Evolutionary conservation across 30 jellyfish, hydroid and myxozoan species (phyloP), one percentile per base, ranked within the genome.

Genomic region (Cassiopea andromeda): DNA sequence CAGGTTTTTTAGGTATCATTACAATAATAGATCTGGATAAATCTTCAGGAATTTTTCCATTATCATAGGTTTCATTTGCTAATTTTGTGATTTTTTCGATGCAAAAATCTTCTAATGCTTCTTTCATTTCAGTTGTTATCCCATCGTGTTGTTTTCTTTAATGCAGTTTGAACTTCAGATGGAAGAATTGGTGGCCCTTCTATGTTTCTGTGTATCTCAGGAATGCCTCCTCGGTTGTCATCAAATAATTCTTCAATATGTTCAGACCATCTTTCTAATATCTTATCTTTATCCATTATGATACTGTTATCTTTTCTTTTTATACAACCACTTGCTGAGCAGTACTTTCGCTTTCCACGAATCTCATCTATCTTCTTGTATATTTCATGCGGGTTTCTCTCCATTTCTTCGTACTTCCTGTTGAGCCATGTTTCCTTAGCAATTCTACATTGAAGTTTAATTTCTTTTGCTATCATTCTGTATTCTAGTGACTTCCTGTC

Each of bases 21-120:
- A 80, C 16, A 64, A 80, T 50, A 10, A 80, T 60, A 46, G 89
- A 80, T 69, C 47, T 82, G 27, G 46, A 12, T 66, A 82, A 7
- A 19, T 82, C 86, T 67, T 17, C 83, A 10, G 91, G 91, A 8
- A 82, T 82, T 70, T 82, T 85, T 18, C 83, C 91, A 50, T 48
- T 66, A 73, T 82, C 84, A 70, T 68, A 68, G 46, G 67, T 69
- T 48, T 64, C 74, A 46, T 43, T 82, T 27, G 69, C 50, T 80
- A 80, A 13, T 3, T 80, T 48, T 46, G 89, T 73, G 18, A 44
- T 44, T 16, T 73, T 73, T 18, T 73, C 82, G 17, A 38, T 77
- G 0, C 87, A 80, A 48, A 48, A 48, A 17, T 77, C 87, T 0
- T 58, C 87, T 38, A 48, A 15, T 38, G 87, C 87, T 77, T 8